These are phyloP conservation scores for Manduca sexta DNA, from an alignment of 1,140 invertebrate genomes.

Conservation along the genomic window DNA sequence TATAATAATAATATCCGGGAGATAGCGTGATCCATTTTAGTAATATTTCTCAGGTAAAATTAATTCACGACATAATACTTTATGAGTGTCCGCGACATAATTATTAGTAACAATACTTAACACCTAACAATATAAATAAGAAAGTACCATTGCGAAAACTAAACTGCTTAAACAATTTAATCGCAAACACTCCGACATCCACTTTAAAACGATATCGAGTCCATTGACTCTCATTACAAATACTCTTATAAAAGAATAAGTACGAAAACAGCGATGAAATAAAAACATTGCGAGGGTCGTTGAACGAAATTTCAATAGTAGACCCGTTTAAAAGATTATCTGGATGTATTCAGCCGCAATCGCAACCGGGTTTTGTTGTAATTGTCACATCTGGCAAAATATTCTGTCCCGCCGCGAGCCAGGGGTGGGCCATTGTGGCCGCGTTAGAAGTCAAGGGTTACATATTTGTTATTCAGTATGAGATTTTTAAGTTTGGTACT, in stretches of 20 bases:
- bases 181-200: neutral
- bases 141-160: too few relatives aligned
- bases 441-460: constrained; percentile 35
- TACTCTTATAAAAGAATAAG: neutral
- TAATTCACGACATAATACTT: too few relatives aligned
- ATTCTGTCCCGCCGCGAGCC: constrained; percentile 16
- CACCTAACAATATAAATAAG: too few relatives aligned
- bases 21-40: too few relatives aligned
- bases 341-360: constrained; percentile 51
- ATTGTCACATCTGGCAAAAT: constrained; percentile 64
- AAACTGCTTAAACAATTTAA: neutral
- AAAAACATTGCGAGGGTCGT: constrained; percentile 9
- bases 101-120: too few relatives aligned
- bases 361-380: constrained; percentile 56
- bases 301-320: constrained; percentile 26
- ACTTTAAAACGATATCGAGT: neutral
- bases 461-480: constrained; percentile 9
- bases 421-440: constrained; percentile 24
- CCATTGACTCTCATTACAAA: constrained; percentile 2
- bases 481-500: neutral
- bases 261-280: constrained; percentile 2
- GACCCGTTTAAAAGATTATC: constrained; percentile 57
- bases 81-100: too few relatives aligned
- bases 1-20: too few relatives aligned
- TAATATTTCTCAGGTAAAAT: too few relatives aligned